A percentile compares a stretch with the other conserved stretches of the same genome.
phyloP scores from a whole-genome alignment of 92 coral and sea anemone species.

The Porites rus region DNA sequence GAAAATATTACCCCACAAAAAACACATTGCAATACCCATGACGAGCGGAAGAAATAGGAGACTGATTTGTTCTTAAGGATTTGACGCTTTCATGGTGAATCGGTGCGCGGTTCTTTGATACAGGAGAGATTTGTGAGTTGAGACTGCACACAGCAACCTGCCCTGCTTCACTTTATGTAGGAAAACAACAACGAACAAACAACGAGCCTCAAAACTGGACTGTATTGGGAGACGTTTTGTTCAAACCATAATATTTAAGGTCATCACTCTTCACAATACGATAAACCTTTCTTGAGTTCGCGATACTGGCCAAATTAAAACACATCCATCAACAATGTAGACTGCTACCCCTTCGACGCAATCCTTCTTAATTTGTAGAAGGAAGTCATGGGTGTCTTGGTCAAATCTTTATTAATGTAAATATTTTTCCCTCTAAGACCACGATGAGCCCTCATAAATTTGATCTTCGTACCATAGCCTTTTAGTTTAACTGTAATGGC shows the following conservation, averaged over 20 bases:
- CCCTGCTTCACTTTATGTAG: no score
- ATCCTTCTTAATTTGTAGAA: not conserved
- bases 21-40: no score
- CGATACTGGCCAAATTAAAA: not conserved
- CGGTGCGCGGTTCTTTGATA: no score
- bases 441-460: not conserved
- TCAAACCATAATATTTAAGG: not conserved
- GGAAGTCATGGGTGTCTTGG: not conserved
- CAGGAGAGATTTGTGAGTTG: no score
- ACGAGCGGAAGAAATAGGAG: no score
- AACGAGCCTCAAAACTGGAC: not conserved
- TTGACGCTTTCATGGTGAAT: no score
- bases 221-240: not conserved
- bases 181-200: no score
- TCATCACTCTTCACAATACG: constrained; percentile 6
- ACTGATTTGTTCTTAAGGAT: no score
- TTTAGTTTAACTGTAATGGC: constrained; percentile 18
- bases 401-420: constrained; percentile 12
- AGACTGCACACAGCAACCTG: no score
- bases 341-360: constrained; percentile 19
- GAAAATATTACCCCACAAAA: no score
- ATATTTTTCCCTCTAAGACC: constrained; percentile 4
- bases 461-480: constrained; percentile 9
- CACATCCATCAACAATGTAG: not conserved
- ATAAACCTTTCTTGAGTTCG: not conserved